These are phyloP conservation scores for Drosophila ambigua DNA, from an alignment of 1,140 invertebrate species.

Conservation along the genomic window DNA sequence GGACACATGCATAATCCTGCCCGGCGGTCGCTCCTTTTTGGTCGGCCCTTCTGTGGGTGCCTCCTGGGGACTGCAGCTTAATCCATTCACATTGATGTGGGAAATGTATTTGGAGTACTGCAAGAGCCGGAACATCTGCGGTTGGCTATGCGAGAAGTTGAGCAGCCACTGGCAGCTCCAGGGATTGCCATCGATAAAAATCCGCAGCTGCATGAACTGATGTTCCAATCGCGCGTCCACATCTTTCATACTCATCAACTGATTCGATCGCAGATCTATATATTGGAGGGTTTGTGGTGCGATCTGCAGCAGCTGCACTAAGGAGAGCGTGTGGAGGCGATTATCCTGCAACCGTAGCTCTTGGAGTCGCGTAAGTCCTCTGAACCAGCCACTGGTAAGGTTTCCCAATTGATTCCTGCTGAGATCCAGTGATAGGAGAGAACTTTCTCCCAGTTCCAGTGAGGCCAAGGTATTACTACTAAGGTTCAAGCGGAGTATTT, in stretches of 20 bases:
- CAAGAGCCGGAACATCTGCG: slow-evolving; percentile 71
- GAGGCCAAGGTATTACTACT: slow-evolving; percentile 58
- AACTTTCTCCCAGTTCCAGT: slow-evolving; percentile 22
- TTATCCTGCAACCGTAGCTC: slow-evolving; percentile 51
- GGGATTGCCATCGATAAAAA: slow-evolving; percentile 69
- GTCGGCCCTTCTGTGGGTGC: slow-evolving; percentile 6
- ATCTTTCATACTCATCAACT: slow-evolving; percentile 34
- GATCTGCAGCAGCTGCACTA: slow-evolving; percentile 36
- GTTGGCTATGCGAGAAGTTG: slow-evolving; percentile 66
- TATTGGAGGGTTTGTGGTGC: slow-evolving; percentile 13
- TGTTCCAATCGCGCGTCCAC: slow-evolving; percentile 5
- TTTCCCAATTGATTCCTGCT: slow-evolving; percentile 58
- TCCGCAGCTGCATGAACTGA: slow-evolving; percentile 40
- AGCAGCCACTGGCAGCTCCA: slow-evolving; percentile 79
- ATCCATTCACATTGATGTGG: slow-evolving; percentile 79
- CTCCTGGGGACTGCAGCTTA: slow-evolving; percentile 59
- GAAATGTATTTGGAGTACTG: slow-evolving; percentile 77
- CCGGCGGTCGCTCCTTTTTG: not conserved
- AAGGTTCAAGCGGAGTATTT: slow-evolving; percentile 46
- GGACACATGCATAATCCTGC: slow-evolving; percentile 28
- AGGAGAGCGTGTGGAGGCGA: slow-evolving; percentile 39
- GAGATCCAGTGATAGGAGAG: slow-evolving; percentile 52
- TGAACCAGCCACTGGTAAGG: slow-evolving; percentile 58
- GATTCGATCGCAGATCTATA: slow-evolving; percentile 63
- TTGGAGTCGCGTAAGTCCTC: slow-evolving; percentile 33